Percentiles rank a stretch among this genome's conserved stretches.
These are phyloP conservation scores for Ammodytes marinus DNA, from an alignment of 2,113 vertebrate species.

Conservation along the genomic window DNA sequence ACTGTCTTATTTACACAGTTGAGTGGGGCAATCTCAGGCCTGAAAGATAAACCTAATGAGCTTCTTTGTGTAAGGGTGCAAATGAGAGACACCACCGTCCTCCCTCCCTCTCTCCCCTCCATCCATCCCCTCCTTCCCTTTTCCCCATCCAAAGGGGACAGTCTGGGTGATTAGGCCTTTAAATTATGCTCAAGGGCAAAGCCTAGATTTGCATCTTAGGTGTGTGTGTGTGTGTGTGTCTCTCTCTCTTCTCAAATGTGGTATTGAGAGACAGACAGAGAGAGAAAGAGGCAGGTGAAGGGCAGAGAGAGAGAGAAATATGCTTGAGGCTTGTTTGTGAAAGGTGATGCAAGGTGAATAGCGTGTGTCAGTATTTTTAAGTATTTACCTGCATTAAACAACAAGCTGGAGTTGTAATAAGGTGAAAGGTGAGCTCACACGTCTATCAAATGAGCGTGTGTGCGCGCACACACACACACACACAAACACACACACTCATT, in stretches of 20 bases:
- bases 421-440: constrained; percentile 85
- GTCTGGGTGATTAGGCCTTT: constrained; percentile 99
- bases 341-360: constrained; percentile 61
- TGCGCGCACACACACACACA: constrained; percentile 62
- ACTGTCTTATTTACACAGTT: constrained; percentile 89
- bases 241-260: constrained; percentile 44
- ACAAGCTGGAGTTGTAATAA: constrained; percentile 62
- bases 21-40: constrained; percentile 90
- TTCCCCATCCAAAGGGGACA: constrained; percentile 86
- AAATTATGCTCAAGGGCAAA: constrained; percentile 99
- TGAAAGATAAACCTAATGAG: constrained; percentile 97
- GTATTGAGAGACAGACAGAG: constrained; percentile 46
- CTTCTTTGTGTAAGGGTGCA: constrained; percentile 97
- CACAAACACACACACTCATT: constrained; percentile 52
- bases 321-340: constrained; percentile 75
- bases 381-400: constrained; percentile 62
- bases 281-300: constrained; percentile 70
- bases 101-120: constrained; percentile 79
- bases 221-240: constrained; percentile 71
- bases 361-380: constrained; percentile 55
- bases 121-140: constrained; percentile 85
- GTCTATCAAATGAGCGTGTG: constrained; percentile 81
- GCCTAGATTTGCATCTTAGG: constrained; percentile 98
- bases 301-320: constrained; percentile 61
- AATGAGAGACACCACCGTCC: constrained; percentile 95